Evolutionary conservation across 2,888 invertebrate species (phyloP), one percentile per base, ranked within the genome.

Genomic region (Drosophila acutilabella): DNA sequence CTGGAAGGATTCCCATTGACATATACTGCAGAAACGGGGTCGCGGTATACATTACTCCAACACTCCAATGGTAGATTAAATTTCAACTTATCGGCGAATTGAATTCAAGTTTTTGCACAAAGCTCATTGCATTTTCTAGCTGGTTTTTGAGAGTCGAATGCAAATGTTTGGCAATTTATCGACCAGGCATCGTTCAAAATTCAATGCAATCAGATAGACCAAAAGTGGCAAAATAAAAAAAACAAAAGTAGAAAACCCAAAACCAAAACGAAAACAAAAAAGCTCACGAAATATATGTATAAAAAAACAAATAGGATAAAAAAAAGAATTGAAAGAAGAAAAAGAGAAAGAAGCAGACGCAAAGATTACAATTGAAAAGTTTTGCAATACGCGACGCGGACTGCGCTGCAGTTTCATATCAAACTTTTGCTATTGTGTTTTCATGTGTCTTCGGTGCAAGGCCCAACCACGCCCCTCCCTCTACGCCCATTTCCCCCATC

Each of bases 361-460:
- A 67, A 61, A 60, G 59, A 72, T 77, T 80, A 89, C 85, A 85
- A 85, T 84, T 87, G 88, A 82, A 89, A 85, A 86, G 62, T 86
- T 86, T 86, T 76, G 89, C 85, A 86, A 89, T 89, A 88, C 89
- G 89, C 78, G 83, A 66, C 68, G 71, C 68, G 57, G 36, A 40
- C 80, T 76, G 61, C 69, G 71, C 64, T 83, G 87, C 89, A 85
- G 74, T 86, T 86, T 86, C 89, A 86, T 86, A 86, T 89, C 85
- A 89, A 85, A 86, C 82, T 86, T 86, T 86, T 64, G 80, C 85
- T 84, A 86, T 85, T 89, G 85, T 80, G 87, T 89, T 85, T 85
- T 89, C 89, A 84, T 85, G 89, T 85, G 85, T 80, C 89, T 89
- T 71, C 84, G 66, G 45, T 47, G 53, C 61, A 18, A 23, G 18